Evolutionary conservation across 2,888 invertebrate genomes (phyloP).

Genomic region (Geotrupes spiniger): DNA sequence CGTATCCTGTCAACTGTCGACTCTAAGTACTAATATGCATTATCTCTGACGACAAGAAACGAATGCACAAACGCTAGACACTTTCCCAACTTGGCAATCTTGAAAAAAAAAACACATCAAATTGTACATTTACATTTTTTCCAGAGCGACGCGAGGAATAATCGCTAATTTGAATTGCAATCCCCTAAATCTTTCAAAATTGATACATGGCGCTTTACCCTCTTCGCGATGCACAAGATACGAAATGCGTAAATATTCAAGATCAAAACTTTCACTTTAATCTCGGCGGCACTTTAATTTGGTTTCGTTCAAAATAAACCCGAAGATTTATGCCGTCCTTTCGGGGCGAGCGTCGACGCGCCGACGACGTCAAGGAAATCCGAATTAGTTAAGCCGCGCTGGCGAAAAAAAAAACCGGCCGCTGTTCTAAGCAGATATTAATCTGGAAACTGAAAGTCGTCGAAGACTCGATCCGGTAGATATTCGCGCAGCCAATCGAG

Average conservation of each 20-base stretch:
- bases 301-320: constrained; percentile 17
- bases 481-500: constrained; percentile 25
- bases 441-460: neutral
- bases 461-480: neutral
- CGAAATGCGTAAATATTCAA: neutral
- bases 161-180: constrained; percentile 49
- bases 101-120: no score
- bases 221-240: constrained; percentile 9
- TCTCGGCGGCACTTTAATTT: constrained; percentile 22
- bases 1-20: neutral
- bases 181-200: constrained; percentile 47
- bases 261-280: constrained; percentile 40
- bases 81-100: no score
- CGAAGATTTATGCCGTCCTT: neutral
- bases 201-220: constrained; percentile 39
- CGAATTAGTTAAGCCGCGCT: no score
- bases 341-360: neutral
- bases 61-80: no score
- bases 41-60: neutral
- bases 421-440: neutral
- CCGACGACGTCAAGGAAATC: neutral
- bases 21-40: neutral
- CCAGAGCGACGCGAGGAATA: no score
- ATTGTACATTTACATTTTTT: no score
- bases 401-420: no score